Evolutionary conservation across 2,113 vertebrate species (phyloP).

Genomic region (Caranx melampygus): DNA sequence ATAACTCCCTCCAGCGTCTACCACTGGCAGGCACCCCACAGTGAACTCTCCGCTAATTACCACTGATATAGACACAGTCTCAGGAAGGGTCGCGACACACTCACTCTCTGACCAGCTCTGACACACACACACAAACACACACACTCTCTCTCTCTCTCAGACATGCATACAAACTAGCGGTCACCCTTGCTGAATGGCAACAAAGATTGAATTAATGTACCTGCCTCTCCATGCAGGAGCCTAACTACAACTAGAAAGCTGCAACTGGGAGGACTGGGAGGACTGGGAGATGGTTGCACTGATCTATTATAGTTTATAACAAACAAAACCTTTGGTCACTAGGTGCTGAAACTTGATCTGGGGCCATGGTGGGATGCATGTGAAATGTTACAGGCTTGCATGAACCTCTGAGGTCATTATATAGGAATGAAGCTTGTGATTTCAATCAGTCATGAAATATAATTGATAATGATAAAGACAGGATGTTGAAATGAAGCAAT

Average conservation of each 20-base stretch:
- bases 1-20: slow-evolving; percentile 81
- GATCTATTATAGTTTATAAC: slow-evolving; percentile 7
- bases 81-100: slow-evolving; percentile 74
- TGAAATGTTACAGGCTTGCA: slow-evolving; percentile 1
- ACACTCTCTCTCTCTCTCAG: slow-evolving; percentile 21
- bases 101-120: slow-evolving; percentile 59
- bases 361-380: slow-evolving; percentile 23
- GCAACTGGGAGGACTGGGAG: not conserved
- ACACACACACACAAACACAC: slow-evolving; percentile 54
- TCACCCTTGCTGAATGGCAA: slow-evolving; percentile 48
- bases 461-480: slow-evolving; percentile 1
- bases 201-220: slow-evolving; percentile 41
- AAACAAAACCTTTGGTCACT: slow-evolving; percentile 9
- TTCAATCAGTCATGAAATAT: slow-evolving; percentile 1
- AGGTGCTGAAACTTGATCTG: slow-evolving; percentile 24
- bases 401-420: not conserved
- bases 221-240: slow-evolving; percentile 20
- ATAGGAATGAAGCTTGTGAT: slow-evolving; percentile 13
- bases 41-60: slow-evolving; percentile 83
- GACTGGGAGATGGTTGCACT: not conserved
- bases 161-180: slow-evolving; percentile 53
- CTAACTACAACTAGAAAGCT: not conserved
- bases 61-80: slow-evolving; percentile 80
- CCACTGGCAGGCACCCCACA: slow-evolving; percentile 78
- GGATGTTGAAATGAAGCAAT: slow-evolving; percentile 27